Base-by-base conservation (phyloP, 2,888 invertebrate genomes). In the Cinara cedri region DNA sequence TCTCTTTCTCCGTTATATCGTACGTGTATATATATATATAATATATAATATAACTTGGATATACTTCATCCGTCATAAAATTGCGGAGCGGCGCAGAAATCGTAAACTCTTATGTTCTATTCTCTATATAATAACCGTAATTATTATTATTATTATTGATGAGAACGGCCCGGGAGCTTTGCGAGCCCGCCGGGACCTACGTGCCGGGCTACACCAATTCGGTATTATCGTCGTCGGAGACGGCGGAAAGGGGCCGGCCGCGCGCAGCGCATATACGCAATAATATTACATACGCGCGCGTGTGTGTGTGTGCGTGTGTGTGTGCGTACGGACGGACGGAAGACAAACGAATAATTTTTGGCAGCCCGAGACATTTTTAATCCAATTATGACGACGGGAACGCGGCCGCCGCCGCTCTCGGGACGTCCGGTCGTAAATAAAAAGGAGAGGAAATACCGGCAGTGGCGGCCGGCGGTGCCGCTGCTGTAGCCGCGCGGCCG, bases 141-240 rank as follows among this genome's bases (percentile, higher is more conserved):
- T 63, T 46, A 62, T 72, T 62, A 74, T 72, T 62, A 49, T 72
- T 76, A 76, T 78, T 78, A 78, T 78, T 70, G 78, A 78, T 62
- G 78, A 78, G 70, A 54, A 54, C 76, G 66, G 76, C 8, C 57
- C 55, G 34, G 42, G 42, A 70, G 60, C 70, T 78, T 78, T 78
- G 78, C 51, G 78, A 68, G 66, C 14, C 78, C 78, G 70, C 21
- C 57, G 78, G 78, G 78, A 78, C 78, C 76, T 78, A 78, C 78
- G 78, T 78, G 78, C 68, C 68, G 66, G 60, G 68, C 70, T 70
- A 62, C 68, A 51, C 51, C 78, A 78, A 78, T 70, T 78, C 70
- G 68, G 68, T 68, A 49, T 78, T 70, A 78, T 70, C 68, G 76
- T 71, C 72, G 62, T 9, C 34, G 14, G 21, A 6, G 34, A 34